Evolutionary conservation across 2,888 invertebrate species (phyloP).

Genomic region (Ischnura elegans): DNA sequence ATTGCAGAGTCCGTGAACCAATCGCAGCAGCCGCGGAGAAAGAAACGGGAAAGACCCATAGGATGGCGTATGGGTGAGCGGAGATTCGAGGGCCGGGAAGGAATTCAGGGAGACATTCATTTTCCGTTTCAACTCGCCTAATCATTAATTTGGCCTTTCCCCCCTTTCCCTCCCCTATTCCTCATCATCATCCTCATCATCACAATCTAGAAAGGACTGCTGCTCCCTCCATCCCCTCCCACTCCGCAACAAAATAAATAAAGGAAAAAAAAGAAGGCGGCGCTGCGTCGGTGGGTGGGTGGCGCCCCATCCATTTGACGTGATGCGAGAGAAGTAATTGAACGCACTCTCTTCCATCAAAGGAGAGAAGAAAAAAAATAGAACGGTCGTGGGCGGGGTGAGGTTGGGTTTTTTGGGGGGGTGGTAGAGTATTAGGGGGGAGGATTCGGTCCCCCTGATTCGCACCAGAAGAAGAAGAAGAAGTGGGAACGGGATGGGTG

Average conservation of each 20-base stretch:
- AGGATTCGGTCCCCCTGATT: not conserved
- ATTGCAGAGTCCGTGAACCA: no score
- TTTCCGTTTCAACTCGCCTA: not conserved
- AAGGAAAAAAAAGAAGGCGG: no score
- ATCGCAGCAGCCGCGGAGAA: no score
- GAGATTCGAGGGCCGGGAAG: no score
- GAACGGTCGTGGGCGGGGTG: no score
- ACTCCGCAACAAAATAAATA: no score
- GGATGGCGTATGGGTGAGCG: no score
- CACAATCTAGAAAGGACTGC: not conserved
- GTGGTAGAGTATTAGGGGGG: no score
- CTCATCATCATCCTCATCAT: not conserved
- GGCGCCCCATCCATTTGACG: not conserved
- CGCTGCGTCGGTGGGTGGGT: no score
- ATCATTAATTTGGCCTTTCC: slow-evolving; percentile 22
- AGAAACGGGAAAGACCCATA: no score
- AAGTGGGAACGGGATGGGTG: not conserved
- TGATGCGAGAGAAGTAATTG: slow-evolving; percentile 20
- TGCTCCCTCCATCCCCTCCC: not conserved
- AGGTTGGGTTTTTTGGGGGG: no score
- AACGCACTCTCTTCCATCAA: slow-evolving; percentile 4
- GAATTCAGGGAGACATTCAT: not conserved
- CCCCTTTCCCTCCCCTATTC: not conserved
- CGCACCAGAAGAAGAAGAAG: not conserved
- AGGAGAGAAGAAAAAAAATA: not conserved